phyloP scores from a whole-genome alignment of 2,888 invertebrate genomes.

The Dolomedes plantarius region DNA sequence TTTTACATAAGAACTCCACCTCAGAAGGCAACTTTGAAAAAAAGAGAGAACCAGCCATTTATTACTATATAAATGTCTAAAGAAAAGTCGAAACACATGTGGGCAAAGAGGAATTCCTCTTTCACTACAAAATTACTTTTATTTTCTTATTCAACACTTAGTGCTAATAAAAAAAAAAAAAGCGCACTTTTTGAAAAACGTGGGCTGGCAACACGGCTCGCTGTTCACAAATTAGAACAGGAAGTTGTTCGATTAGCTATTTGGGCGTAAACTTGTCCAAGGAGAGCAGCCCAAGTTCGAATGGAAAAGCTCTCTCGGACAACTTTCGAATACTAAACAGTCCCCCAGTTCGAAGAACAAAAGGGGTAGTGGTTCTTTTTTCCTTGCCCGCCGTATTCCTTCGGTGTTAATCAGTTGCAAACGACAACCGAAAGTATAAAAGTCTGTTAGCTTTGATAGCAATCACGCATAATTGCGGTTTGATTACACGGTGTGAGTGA shows the following conservation, averaged over 20 bases:
- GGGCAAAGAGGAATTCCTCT: not conserved
- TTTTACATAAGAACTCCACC: not conserved
- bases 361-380: constrained; percentile 3
- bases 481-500: not conserved
- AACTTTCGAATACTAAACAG: not conserved
- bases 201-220: not conserved
- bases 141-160: constrained; percentile 14
- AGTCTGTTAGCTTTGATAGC: not conserved
- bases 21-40: not conserved
- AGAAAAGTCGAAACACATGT: not conserved
- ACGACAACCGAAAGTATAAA: not conserved
- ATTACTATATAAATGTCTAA: not conserved
- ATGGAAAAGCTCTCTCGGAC: not conserved
- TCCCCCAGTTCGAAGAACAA: not conserved
- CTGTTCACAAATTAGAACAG: constrained; percentile 9
- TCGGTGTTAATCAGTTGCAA: constrained; percentile 2
- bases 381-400: not conserved
- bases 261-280: constrained; percentile 16
- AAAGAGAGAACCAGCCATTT: not conserved
- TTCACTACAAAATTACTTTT: constrained; percentile 1
- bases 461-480: not conserved
- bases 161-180: not conserved
- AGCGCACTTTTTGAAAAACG: constrained; percentile 1
- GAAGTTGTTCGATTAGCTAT: constrained; percentile 5
- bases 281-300: constrained; percentile 11